Base-by-base conservation (phyloP, 2,797 vertebrate genomes). In the Phyllotis vaccarum region DNA sequence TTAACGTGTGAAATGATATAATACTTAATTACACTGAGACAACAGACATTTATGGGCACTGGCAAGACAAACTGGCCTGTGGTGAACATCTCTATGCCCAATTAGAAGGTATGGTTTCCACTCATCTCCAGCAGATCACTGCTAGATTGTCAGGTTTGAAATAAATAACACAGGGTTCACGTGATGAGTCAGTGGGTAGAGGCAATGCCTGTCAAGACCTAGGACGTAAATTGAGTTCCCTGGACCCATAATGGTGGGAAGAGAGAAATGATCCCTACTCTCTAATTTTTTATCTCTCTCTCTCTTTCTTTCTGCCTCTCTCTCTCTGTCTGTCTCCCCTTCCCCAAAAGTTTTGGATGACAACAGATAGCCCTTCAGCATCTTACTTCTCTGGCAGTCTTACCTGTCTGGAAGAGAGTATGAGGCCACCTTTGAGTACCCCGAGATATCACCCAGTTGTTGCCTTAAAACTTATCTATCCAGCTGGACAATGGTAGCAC, bases 131-230 rank as follows among this genome's bases (percentile, higher is more conserved):
- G 12, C 5, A 80, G 34, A 54, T 62, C 91, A 46, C 79, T 60
- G 16, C 89, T 68, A n/a, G 54, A 58, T 49, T 13, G 56, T 92
- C 86, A 88, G 43, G 0, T 88, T 93, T 93, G 89, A 81, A 95
- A 78, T 43, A 64, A 94, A 88, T 16, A n/a, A 68, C 49, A 85
- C 16, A 24, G 62, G 82, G 34, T 31, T 21, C 2, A 2, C 66
- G 62, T n/a, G 31, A 14, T 49, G 43, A 52, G 46, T 86, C 83
- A n/a, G 21, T 37, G 31, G 31, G 46, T 52, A 52, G 46, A 86
- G 19, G 62, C 82, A 27, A 31, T 52, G 12, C 62, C 62, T 85
- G 82, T 64, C 46, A 68, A 68, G 40, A n/a, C 62, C n/a, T 12
- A 52, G 3, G 43, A 68, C 21, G 31, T 52, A 49, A 68, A 62